Conservation (phyloP, 1,140 invertebrate genomes). For the Epicauta chinensis region DNA sequence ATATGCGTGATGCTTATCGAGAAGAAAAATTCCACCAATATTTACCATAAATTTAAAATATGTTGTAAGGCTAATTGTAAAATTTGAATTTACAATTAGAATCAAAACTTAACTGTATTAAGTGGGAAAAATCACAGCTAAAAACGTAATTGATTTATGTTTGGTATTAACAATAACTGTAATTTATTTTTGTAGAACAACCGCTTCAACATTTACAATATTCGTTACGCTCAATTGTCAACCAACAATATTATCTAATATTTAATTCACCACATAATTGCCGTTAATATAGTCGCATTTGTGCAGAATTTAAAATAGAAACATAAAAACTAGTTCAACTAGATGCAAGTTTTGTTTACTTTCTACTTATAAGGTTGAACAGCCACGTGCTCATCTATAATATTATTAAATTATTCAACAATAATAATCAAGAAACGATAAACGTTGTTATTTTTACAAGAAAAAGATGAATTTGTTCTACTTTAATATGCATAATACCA, state of each 20-base stretch:
- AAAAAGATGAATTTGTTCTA: background rate
- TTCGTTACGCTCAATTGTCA: no score
- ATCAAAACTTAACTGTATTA: no score
- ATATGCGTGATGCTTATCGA: no score
- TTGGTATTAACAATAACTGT: background rate
- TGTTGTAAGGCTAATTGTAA: no score
- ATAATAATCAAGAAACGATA: background rate
- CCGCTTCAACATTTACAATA: no score
- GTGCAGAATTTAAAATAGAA: slow-evolving; percentile 1
- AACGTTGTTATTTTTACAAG: background rate
- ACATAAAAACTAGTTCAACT: background rate
- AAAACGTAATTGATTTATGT: background rate
- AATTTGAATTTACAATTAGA: no score
- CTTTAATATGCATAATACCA: no score
- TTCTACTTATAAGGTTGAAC: slow-evolving; percentile 10
- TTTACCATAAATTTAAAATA: no score
- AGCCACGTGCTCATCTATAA: slow-evolving; percentile 5
- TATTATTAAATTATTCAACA: no score
- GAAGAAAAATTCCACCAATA: no score
- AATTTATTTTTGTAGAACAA: background rate
- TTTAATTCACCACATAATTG: background rate
- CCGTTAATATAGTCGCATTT: background rate
- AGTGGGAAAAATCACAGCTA: background rate
- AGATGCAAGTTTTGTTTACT: slow-evolving; percentile 11
- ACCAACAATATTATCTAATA: slow-evolving; percentile 8